Base-by-base conservation (phyloP, 2,113 vertebrate species). In the Zosterops japonicus region DNA sequence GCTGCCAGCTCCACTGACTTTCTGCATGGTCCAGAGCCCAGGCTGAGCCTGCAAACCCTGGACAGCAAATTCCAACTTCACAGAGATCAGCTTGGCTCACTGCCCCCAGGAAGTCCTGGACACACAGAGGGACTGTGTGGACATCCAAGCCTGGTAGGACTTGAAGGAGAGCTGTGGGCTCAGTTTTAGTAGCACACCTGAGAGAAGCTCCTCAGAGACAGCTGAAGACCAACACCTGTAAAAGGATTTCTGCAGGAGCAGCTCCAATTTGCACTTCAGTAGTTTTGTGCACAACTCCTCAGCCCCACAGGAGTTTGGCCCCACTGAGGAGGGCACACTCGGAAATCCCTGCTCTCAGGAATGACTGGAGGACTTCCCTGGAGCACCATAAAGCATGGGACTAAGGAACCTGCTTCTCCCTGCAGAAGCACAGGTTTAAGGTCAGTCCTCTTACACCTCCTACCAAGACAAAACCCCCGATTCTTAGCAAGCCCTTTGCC, bases 381-480 rank as follows among this genome's bases (percentile, higher is more conserved):
- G 36, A 56, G 53, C 4, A 8, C 19, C 50, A 89, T 50, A 69
- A 71, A 55, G 13, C 13, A 0, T 0, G 0, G 33, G 18, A 20
- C 68, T 39, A 14, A 47, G 57, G 50, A 90, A 77, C 42, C 63
- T 29, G 36, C 63, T 64, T 57, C 28, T 60, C 24, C 52, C n/a
- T 15, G 14, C 2, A 1, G 9, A 50, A 76, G 22, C 41, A 31
- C 53, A 29, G 36, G 56, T 6, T 86, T 71, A 65, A 87, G 65
- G 84, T 79, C 18, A 72, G 59, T 14, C 87, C 59, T 71, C 78
- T 42, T 39, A 39, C 42, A 47, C 22, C 56, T 46, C 47, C 2
- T 36, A 12, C 14, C 50, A 31, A n/a, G 49, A 41, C 23, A 14
- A 83, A 72, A 27, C 19, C 12, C 25, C 50, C 19, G 33, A 14